Evolutionary conservation across 2,888 invertebrate species (phyloP), one percentile per base, ranked within the genome.

Genomic region (Molorchus minor): DNA sequence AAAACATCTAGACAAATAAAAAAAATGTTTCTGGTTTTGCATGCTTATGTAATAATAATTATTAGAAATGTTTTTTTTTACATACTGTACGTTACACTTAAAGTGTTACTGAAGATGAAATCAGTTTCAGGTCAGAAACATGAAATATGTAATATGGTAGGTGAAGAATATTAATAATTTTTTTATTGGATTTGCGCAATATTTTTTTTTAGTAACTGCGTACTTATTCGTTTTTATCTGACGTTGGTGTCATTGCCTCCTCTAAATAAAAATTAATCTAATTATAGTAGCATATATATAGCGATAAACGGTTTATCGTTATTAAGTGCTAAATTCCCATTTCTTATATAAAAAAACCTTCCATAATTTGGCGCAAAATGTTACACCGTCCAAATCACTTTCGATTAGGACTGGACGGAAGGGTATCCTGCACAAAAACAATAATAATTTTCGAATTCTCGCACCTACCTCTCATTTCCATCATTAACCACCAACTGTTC

Each of bases 381-480:
- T n/a, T n/a, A n/a, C n/a, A n/a, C n/a, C n/a, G n/a, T n/a, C n/a
- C n/a, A n/a, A n/a, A n/a, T n/a, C n/a, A n/a, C n/a, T n/a, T n/a
- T n/a, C n/a, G n/a, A n/a, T n/a, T n/a, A n/a, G n/a, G n/a, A n/a
- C n/a, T n/a, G n/a, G n/a, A n/a, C n/a, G n/a, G n/a, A n/a, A n/a
- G n/a, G n/a, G n/a, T n/a, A n/a, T n/a, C n/a, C n/a, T n/a, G n/a
- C n/a, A 33, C n/a, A 33, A 33, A 33, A n/a, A 33, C 33, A n/a
- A 33, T 33, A 12, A 33, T 33, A 33, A 33, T n/a, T 33, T 33
- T 7, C 33, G 10, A 12, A 3, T 33, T 25, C 49, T 36, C 43
- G 43, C 55, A 77, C 76, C 64, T 76, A 79, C 79, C 79, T 76
- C 77, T 75, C 79, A 79, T 79, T 78, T 78, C 79, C 79, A 79